These are phyloP conservation scores for Salvator merianae DNA, from an alignment of 2,113 vertebrate genomes.

Conservation along the genomic window DNA sequence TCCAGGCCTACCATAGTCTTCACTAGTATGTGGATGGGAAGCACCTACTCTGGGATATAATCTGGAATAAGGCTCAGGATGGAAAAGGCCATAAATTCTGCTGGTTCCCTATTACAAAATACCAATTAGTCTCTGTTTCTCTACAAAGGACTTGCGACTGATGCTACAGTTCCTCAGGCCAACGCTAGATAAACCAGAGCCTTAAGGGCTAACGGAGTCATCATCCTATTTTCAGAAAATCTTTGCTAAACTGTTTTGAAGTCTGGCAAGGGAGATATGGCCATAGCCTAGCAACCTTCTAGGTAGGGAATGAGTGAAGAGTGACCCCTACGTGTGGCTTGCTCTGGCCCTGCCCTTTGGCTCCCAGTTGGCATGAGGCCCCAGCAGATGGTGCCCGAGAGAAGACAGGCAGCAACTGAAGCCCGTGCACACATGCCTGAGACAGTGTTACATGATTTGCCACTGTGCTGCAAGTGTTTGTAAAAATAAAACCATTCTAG, in stretches of 20 bases:
- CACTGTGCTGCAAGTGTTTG: no score
- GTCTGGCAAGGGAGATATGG: not conserved
- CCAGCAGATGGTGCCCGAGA: not conserved
- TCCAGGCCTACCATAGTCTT: no score
- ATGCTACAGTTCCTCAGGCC: not conserved
- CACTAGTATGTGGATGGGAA: no score
- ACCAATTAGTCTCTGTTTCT: no score
- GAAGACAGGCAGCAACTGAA: no score
- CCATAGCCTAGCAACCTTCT: not conserved
- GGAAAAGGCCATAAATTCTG: no score
- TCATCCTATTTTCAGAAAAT: not conserved
- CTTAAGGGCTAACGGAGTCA: not conserved
- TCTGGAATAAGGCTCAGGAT: no score
- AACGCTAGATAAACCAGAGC: not conserved
- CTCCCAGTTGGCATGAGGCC: not conserved
- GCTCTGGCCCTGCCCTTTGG: not conserved
- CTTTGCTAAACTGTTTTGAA: not conserved
- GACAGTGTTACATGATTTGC: no score
- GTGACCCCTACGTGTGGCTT: no score
- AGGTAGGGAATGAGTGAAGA: not conserved
- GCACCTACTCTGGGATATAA: no score
- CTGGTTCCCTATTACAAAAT: not conserved
- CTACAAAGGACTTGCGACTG: not conserved
- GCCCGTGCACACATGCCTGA: no score
- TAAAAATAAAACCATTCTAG: no score